Percentiles rank a stretch among this genome's conserved stretches.
Conservation (phyloP, 2,797 vertebrate species). For the Sebastes diaconus region DNA sequence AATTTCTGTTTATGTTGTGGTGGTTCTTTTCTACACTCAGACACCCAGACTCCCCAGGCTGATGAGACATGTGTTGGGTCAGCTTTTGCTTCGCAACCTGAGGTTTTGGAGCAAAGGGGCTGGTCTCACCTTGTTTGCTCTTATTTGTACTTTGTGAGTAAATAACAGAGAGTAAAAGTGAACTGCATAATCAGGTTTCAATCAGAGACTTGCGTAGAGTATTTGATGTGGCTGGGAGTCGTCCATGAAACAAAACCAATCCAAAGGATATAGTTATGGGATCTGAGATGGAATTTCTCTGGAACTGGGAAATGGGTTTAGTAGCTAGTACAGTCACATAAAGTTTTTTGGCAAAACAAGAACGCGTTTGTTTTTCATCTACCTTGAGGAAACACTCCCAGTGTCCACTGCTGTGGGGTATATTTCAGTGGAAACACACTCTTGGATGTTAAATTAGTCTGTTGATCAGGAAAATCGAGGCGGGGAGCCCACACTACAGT, state of each 20-base stretch:
- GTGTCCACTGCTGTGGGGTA: neutral
- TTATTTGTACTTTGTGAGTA: slow-evolving; percentile 36
- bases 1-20: slow-evolving; percentile 67
- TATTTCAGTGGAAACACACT: slow-evolving; percentile 42
- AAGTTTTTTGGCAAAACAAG: slow-evolving; percentile 13
- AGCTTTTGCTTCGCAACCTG: slow-evolving; percentile 40
- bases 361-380: slow-evolving; percentile 6
- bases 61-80: slow-evolving; percentile 52
- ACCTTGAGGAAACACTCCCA: slow-evolving; percentile 1
- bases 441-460: slow-evolving; percentile 2
- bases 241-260: slow-evolving; percentile 17
- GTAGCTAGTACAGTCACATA: neutral
- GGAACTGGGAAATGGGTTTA: slow-evolving; percentile 5
- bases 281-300: slow-evolving; percentile 1
- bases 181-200: slow-evolving; percentile 27
- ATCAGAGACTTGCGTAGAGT: slow-evolving; percentile 5
- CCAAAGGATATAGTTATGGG: slow-evolving; percentile 1
- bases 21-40: slow-evolving; percentile 36
- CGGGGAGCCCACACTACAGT: slow-evolving; percentile 23
- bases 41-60: slow-evolving; percentile 51
- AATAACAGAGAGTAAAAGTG: slow-evolving; percentile 49
- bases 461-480: slow-evolving; percentile 19
- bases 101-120: slow-evolving; percentile 39
- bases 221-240: slow-evolving; percentile 31
- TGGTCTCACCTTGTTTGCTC: slow-evolving; percentile 58